A percentile compares a stretch with the other conserved stretches of the same genome.
These are phyloP conservation scores for Fistularia tabacaria DNA, from an alignment of 2,797 vertebrate genomes.

Conservation along the genomic window DNA sequence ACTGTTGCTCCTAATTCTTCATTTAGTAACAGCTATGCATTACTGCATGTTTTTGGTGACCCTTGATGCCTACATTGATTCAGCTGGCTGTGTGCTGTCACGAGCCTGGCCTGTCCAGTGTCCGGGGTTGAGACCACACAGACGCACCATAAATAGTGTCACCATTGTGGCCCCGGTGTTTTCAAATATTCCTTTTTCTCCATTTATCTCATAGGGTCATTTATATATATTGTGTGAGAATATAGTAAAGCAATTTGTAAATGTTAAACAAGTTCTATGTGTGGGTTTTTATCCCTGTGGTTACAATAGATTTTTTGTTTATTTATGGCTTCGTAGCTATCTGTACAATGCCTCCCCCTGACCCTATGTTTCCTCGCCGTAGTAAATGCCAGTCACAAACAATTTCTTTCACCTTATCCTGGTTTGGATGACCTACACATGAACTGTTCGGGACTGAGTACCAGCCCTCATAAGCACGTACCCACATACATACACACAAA, in stretches of 20 bases:
- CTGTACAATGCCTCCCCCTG: slow-evolving; percentile 11
- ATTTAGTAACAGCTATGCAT: slow-evolving; percentile 59
- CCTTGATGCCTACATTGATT: slow-evolving; percentile 54
- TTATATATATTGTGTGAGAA: not conserved
- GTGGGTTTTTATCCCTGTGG: not conserved
- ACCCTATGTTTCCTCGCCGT: slow-evolving; percentile 19
- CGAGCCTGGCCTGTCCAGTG: slow-evolving; percentile 21
- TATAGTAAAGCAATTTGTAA: not conserved
- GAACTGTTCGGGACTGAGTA: slow-evolving; percentile 46
- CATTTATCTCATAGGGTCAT: slow-evolving; percentile 22
- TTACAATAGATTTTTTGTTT: slow-evolving; percentile 17
- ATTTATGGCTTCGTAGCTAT: slow-evolving; percentile 32
- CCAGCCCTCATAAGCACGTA: slow-evolving; percentile 30
- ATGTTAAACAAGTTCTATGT: slow-evolving; percentile 1
- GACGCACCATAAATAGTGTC: slow-evolving; percentile 25
- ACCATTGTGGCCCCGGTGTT: not conserved
- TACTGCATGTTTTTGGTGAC: slow-evolving; percentile 44
- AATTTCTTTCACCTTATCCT: slow-evolving; percentile 56
- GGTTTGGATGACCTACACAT: slow-evolving; percentile 54
- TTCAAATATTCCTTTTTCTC: too few relatives aligned
- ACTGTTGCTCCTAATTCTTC: slow-evolving; percentile 42
- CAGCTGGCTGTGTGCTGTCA: slow-evolving; percentile 51
- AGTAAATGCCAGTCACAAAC: slow-evolving; percentile 34
- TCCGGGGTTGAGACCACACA: slow-evolving; percentile 19
- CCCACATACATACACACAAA: slow-evolving; percentile 29